These are phyloP conservation scores for Pachycephus smyrnensis DNA, from an alignment of 2,888 invertebrate species.

Conservation along the genomic window DNA sequence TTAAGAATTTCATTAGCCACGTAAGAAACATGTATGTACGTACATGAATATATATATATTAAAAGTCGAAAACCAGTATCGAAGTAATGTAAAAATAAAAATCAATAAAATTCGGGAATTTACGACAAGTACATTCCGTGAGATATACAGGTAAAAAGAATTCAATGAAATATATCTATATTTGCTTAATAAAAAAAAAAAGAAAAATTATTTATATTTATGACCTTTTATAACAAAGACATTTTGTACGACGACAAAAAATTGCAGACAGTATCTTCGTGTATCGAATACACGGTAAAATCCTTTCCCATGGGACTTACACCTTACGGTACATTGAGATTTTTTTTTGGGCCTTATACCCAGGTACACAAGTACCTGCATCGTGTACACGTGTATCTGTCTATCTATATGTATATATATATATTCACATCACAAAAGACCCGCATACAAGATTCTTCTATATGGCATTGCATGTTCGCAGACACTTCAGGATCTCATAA, in stretches of 20 bases:
- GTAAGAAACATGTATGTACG: background rate
- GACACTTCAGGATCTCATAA: slow-evolving; percentile 23
- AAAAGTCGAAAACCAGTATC: background rate
- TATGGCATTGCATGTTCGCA: slow-evolving; percentile 19
- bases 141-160: no score
- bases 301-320: background rate
- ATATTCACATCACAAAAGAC: background rate
- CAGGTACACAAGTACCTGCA: background rate
- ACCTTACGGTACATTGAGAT: background rate
- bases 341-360: background rate
- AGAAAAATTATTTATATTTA: background rate
- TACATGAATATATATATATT: background rate
- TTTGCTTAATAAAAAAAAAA: background rate
- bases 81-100: background rate
- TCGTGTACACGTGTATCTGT: background rate
- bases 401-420: slow-evolving; percentile 8
- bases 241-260: background rate
- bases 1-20: no score
- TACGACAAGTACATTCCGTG: no score
- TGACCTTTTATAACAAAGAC: background rate
- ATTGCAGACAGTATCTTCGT: background rate
- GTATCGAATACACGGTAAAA: background rate
- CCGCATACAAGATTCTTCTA: slow-evolving; percentile 1
- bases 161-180: no score
- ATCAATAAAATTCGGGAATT: no score